Evolutionary conservation across 92 coral and sea anemone genomes (phyloP).

Genomic region (Porites cylindrica): DNA sequence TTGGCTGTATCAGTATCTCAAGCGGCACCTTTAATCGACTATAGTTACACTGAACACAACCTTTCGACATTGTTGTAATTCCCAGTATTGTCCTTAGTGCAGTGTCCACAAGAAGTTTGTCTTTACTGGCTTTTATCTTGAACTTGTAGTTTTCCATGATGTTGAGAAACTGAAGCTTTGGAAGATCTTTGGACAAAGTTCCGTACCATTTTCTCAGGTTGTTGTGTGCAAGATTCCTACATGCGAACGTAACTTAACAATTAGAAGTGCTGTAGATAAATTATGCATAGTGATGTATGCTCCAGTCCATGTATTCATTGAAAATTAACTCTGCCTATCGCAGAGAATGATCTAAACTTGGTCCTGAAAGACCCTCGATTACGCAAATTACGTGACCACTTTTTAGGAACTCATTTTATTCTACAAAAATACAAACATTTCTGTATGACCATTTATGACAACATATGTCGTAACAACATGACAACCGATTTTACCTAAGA

Average conservation of each 20-base stretch:
- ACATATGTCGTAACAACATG: too few species aligned
- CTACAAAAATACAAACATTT: too few species aligned
- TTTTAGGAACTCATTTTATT: too few species aligned
- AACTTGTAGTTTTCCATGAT: slow-evolving; percentile 47
- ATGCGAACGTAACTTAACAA: not conserved
- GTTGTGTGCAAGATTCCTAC: slow-evolving; percentile 53
- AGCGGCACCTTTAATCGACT: slow-evolving; percentile 40
- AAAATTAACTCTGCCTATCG: not conserved
- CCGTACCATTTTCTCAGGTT: slow-evolving; percentile 56
- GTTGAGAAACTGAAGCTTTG: slow-evolving; percentile 36
- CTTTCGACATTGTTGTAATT: slow-evolving; percentile 22
- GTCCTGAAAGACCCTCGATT: too few species aligned
- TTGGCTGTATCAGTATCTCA: not conserved
- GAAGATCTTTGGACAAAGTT: slow-evolving; percentile 27
- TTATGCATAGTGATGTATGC: not conserved
- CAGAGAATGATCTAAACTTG: too few species aligned
- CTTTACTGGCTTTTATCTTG: not conserved
- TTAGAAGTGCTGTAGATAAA: not conserved
- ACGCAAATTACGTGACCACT: too few species aligned
- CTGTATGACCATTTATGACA: too few species aligned
- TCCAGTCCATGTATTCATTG: not conserved
- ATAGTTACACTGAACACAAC: slow-evolving; percentile 52
- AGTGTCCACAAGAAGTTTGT: slow-evolving; percentile 33
- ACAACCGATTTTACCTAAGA: too few species aligned
- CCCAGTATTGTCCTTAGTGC: slow-evolving; percentile 45